A percentile compares a stretch with the other conserved stretches of the same genome.
phyloP scores from a whole-genome alignment of 2,113 vertebrate species.

The Crotalus horridus region DNA sequence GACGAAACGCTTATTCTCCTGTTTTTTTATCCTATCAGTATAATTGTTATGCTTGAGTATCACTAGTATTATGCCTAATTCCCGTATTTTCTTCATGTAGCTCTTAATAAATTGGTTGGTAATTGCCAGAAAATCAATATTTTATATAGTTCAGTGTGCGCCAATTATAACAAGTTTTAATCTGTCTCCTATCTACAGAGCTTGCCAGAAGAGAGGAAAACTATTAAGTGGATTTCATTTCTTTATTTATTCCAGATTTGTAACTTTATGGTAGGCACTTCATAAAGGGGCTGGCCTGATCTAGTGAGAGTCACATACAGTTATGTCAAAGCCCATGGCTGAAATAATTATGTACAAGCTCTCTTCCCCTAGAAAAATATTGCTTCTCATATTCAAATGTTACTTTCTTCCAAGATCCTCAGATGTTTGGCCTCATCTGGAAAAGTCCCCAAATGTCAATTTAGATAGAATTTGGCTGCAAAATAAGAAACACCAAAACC shows the following conservation, averaged over 20 bases:
- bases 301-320: neutral
- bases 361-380: neutral
- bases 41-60: conserved; percentile 1
- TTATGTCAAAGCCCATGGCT: neutral
- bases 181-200: neutral
- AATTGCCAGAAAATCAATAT: conserved; percentile 38
- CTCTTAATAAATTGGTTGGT: conserved; percentile 30
- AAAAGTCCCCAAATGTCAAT: neutral
- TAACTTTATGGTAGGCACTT: neutral
- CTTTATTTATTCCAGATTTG: neutral
- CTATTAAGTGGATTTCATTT: neutral
- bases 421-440: neutral
- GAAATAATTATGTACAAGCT: neutral
- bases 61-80: conserved; percentile 19
- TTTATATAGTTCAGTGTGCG: conserved; percentile 27
- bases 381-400: neutral
- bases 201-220: neutral
- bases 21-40: neutral
- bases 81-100: neutral
- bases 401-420: neutral
- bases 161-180: conserved; percentile 26
- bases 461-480: neutral
- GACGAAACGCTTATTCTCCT: neutral
- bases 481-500: neutral
- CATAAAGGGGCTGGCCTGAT: conserved; percentile 10